These are phyloP conservation scores for Meriones psammophilus DNA, from an alignment of 2,797 vertebrate species.

Conservation along the genomic window DNA sequence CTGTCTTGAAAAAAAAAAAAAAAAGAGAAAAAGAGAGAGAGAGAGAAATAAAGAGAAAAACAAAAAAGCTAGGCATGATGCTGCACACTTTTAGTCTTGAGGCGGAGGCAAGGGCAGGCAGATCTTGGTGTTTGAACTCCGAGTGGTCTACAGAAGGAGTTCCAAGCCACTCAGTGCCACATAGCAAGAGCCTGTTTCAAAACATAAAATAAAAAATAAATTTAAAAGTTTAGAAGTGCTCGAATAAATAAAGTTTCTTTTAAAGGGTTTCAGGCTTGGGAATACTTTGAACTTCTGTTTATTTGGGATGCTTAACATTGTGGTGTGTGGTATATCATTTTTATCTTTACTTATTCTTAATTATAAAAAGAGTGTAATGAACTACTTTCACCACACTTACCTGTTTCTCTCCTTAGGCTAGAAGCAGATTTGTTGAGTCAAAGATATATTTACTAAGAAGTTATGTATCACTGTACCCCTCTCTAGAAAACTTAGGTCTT, in stretches of 20 bases:
- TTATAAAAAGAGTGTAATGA: constrained; percentile 37
- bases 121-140: neutral
- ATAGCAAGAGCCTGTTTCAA: neutral
- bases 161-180: neutral
- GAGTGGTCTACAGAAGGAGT: neutral
- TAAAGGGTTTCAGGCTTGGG: neutral
- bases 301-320: neutral
- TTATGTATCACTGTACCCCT: neutral
- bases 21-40: too few relatives aligned
- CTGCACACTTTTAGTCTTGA: neutral
- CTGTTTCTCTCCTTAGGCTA: constrained; percentile 4
- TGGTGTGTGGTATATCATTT: neutral
- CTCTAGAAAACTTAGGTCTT: constrained; percentile 45
- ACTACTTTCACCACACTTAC: constrained; percentile 11
- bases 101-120: neutral
- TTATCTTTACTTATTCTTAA: constrained; percentile 16
- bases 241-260: neutral
- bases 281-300: neutral
- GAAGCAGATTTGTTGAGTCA: constrained; percentile 23
- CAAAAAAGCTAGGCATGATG: neutral
- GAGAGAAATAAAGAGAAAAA: too few relatives aligned
- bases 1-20: too few relatives aligned
- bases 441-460: constrained; percentile 46
- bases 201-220: neutral
- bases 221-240: neutral